These are phyloP conservation scores for Pteropus alecto DNA, from an alignment of 2,113 vertebrate genomes.

Conservation along the genomic window DNA sequence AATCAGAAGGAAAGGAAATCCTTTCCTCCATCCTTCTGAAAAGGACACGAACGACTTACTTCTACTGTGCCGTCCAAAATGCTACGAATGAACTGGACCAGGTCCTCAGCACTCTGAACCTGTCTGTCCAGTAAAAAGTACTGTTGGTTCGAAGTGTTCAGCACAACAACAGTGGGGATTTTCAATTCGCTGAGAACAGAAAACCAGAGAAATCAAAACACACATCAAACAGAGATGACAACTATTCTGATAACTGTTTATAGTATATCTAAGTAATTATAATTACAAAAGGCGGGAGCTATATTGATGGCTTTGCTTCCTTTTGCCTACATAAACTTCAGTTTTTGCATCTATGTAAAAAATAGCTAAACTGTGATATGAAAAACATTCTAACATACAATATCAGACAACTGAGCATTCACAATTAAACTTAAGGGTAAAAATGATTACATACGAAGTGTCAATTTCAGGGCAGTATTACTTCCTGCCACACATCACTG, in stretches of 20 bases:
- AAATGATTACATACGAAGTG: neutral
- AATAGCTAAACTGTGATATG: neutral
- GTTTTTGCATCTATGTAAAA: neutral
- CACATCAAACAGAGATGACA: neutral
- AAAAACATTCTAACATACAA: neutral
- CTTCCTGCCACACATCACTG: neutral
- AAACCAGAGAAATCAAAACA: constrained; percentile 46
- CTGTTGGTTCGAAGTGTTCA: constrained; percentile 98
- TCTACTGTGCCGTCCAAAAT: constrained; percentile 93
- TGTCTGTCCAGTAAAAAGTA: constrained; percentile 92
- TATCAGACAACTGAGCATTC: neutral
- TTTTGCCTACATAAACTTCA: neutral
- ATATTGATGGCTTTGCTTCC: neutral
- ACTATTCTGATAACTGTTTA: neutral
- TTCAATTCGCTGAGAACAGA: constrained; percentile 88
- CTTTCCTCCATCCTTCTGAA: neutral
- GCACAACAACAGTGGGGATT: constrained; percentile 93
- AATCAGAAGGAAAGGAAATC: neutral
- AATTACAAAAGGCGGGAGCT: neutral
- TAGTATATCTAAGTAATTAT: neutral
- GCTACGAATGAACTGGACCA: constrained; percentile 93
- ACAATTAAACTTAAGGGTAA: neutral
- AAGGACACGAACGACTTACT: constrained; percentile 79
- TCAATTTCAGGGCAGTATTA: neutral
- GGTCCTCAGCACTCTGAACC: constrained; percentile 88